phyloP scores from a whole-genome alignment of 1,140 invertebrate species.

The Microplitis mediator region DNA sequence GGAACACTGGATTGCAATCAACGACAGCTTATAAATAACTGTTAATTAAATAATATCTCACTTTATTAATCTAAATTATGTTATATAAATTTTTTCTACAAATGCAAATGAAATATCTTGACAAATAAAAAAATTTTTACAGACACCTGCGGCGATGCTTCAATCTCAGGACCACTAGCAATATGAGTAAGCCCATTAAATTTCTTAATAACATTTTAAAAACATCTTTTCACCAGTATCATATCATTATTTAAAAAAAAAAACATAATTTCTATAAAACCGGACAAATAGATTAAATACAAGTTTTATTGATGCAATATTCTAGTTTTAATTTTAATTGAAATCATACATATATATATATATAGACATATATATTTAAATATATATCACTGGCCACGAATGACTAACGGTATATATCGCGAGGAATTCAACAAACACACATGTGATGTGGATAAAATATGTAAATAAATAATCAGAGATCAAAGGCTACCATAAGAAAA shows the following conservation, averaged over 20 bases:
- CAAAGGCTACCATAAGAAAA: not conserved
- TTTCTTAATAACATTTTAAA: no score
- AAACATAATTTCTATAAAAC: slow-evolving; percentile 2
- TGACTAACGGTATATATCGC: slow-evolving; percentile 21
- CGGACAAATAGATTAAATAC: slow-evolving; percentile 16
- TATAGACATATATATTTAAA: not conserved
- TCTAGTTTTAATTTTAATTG: slow-evolving; percentile 26
- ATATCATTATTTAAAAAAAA: not conserved
- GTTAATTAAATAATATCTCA: not conserved
- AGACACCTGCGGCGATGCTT: not conserved
- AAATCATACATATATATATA: not conserved
- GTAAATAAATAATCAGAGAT: not conserved
- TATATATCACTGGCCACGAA: slow-evolving; percentile 5
- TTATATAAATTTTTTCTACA: not conserved
- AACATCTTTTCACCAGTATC: no score
- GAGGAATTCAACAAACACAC: not conserved
- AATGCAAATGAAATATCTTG: not conserved
- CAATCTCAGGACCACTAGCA: not conserved
- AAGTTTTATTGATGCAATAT: slow-evolving; percentile 24
- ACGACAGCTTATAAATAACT: not conserved
- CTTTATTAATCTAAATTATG: not conserved
- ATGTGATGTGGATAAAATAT: not conserved
- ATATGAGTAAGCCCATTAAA: no score
- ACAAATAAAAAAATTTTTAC: not conserved
- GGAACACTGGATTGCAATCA: not conserved